Conservation (phyloP, 2,113 vertebrate species). For the Apodemus sylvaticus region DNA sequence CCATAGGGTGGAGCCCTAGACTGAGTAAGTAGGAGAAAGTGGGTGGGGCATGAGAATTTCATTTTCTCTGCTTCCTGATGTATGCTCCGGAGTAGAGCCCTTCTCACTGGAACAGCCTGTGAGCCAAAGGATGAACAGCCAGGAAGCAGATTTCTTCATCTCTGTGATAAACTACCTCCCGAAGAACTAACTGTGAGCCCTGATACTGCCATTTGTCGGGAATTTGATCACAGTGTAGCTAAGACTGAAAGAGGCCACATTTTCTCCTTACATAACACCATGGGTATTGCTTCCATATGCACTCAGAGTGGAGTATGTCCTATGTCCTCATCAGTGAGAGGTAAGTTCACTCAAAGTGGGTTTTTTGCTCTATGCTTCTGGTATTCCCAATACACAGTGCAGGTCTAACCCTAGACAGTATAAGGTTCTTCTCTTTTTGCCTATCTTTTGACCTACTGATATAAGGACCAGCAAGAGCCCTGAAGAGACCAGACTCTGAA, state of each 20-base stretch:
- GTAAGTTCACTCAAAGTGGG: not conserved
- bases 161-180: not conserved
- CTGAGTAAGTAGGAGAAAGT: not conserved
- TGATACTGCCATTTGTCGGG: not conserved
- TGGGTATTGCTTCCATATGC: not conserved
- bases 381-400: not conserved
- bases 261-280: not conserved
- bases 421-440: not conserved
- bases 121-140: not conserved
- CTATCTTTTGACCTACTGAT: not conserved
- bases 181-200: not conserved
- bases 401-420: not conserved
- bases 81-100: not conserved
- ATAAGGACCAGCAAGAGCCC: not conserved
- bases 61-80: not conserved
- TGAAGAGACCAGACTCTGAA: not conserved
- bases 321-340: not conserved
- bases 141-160: too few relatives aligned
- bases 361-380: not conserved
- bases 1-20: not conserved
- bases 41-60: too few relatives aligned
- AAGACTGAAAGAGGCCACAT: not conserved
- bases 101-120: not conserved
- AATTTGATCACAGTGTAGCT: not conserved
- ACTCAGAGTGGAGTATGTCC: not conserved